Evolutionary conservation across 1,140 invertebrate species (phyloP), one percentile per base, ranked within the genome.

Genomic region (Notospermus geniculatus): DNA sequence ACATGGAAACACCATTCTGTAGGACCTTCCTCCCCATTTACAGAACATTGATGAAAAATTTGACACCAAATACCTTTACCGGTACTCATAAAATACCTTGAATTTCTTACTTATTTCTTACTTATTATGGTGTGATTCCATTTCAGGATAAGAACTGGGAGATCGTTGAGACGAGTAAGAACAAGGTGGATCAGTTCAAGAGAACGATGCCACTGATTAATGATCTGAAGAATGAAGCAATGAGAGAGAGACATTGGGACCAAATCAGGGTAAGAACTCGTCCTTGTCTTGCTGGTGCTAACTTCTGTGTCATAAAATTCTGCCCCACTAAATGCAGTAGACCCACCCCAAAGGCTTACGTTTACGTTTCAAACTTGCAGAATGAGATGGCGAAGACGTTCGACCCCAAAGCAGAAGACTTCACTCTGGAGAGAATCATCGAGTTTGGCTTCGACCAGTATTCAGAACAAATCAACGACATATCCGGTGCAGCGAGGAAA

Each of bases 401-500:
- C 80, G 89, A 93, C 73, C 86, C 91, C 71, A 86, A 84, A 45
- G 87, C 88, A 0, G 84, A 85, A 54, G 85, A 87, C 54, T 93
- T 93, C 71, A 92, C 90, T 29, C 77, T 93, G 57, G 89, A 91
- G 64, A 80, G 85, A 15, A 91, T 93, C 57, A 89, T 91, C 69
- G 83, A 87, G 54, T 85, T 90, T 76, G 87, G 90, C 64, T 88
- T 92, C 81, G 89, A 91, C 78, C 85, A 87, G 64, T 90, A 86
- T 77, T 86, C 87, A 23, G 90, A 91, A 55, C 85, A 89, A 63
- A 93, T 94, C 63, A 85, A 84, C 64, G 90, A 92, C 66, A 89
- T 92, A 62, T 92, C 90, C 0, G 88, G 88, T 68, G 87, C 89
- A 1, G 90, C 91, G 0, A 90, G 89, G 1, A 91, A 91, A 86